Evolutionary conservation across 2,113 vertebrate species (phyloP).

Genomic region (Cryptoleucopteryx plumbea): DNA sequence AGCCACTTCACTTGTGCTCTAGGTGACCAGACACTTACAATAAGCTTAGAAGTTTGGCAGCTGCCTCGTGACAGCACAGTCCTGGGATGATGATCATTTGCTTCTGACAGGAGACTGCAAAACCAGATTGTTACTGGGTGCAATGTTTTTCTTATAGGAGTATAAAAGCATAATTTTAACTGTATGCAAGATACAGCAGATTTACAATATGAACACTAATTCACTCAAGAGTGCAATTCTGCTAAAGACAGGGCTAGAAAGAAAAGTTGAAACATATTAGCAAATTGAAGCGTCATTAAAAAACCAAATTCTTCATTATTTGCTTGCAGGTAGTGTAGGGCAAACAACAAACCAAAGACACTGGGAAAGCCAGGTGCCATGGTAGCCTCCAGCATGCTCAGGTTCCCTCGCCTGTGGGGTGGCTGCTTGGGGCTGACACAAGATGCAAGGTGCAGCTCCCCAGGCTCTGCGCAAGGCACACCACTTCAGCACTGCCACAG

Average conservation of each 20-base stretch:
- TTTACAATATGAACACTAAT: neutral
- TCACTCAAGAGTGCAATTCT: neutral
- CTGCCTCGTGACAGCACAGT: neutral
- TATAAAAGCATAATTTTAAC: neutral
- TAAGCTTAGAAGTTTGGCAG: accelerated
- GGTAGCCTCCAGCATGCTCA: accelerated
- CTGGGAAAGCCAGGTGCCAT: accelerated
- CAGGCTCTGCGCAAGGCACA: accelerated
- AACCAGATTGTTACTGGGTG: neutral
- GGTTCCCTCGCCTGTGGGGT: accelerated
- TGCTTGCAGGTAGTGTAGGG: neutral
- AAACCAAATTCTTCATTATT: neutral
- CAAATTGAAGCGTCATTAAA: neutral
- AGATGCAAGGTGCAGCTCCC: neutral
- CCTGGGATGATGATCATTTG: neutral
- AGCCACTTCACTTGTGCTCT: neutral
- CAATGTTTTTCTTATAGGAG: neutral
- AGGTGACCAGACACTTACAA: too few species aligned
- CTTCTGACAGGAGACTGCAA: neutral
- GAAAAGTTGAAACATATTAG: neutral
- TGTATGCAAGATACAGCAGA: neutral
- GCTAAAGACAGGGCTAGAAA: neutral
- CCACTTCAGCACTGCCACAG: neutral
- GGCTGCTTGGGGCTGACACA: accelerated
- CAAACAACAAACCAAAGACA: neutral